These are phyloP conservation scores for Microctenopoma stevenorrisi DNA, from an alignment of 2,797 vertebrate genomes.

Conservation along the genomic window DNA sequence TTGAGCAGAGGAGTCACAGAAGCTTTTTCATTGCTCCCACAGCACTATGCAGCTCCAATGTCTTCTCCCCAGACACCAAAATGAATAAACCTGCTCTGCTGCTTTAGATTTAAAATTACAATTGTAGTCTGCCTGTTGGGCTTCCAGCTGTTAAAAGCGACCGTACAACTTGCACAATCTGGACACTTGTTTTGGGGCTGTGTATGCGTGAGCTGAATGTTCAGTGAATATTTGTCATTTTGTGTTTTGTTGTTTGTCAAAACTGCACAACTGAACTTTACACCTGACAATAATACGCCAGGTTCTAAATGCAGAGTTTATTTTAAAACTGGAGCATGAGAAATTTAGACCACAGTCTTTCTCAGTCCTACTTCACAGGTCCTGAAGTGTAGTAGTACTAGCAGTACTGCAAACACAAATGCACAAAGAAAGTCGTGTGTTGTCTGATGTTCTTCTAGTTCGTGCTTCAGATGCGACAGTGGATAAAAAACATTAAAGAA, in stretches of 20 bases:
- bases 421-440: not conserved
- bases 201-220: slow-evolving; percentile 5
- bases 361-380: not conserved
- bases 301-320: slow-evolving; percentile 7
- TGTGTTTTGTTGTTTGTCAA: not conserved
- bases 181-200: not conserved
- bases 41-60: slow-evolving; percentile 3
- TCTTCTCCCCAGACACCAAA: slow-evolving; percentile 4
- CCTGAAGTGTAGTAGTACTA: not conserved
- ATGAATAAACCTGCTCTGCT: not conserved
- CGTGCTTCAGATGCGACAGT: not conserved
- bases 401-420: not conserved
- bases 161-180: slow-evolving; percentile 2
- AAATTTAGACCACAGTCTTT: not conserved
- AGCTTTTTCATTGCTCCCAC: slow-evolving; percentile 11
- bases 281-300: slow-evolving; percentile 3
- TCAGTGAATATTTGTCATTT: slow-evolving; percentile 17
- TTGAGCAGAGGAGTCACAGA: slow-evolving; percentile 6
- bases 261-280: slow-evolving; percentile 4
- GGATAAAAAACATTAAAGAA: slow-evolving; percentile 5
- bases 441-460: slow-evolving; percentile 10
- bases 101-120: slow-evolving; percentile 10
- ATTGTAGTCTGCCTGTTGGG: not conserved
- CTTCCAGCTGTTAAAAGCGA: slow-evolving; percentile 7
- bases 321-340: not conserved